Evolutionary conservation across 1,140 invertebrate genomes (phyloP).

Genomic region (Drosophila arizonae): DNA sequence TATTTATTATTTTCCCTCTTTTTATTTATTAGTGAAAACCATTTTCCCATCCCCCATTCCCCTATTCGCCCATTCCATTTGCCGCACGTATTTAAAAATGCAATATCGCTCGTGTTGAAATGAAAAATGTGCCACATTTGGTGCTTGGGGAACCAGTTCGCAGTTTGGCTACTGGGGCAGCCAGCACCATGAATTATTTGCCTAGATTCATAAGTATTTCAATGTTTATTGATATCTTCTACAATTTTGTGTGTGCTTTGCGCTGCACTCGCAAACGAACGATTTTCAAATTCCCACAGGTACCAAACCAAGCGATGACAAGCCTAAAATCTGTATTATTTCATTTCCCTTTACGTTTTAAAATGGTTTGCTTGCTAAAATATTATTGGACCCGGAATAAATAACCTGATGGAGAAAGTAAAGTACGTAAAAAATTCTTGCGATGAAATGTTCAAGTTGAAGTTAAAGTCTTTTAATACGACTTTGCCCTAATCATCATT

Average conservation of each 20-base stretch:
- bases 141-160: constrained; percentile 35
- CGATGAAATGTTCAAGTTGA: no score
- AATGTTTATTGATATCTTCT: constrained; percentile 61
- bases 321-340: no score
- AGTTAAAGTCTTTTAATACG: no score
- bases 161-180: constrained; percentile 25
- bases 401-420: no score
- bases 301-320: background rate
- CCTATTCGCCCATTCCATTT: background rate
- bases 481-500: no score
- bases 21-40: constrained; percentile 73
- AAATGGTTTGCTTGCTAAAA: no score
- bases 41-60: constrained; percentile 26
- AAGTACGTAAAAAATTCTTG: no score
- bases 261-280: constrained; percentile 2
- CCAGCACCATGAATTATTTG: constrained; percentile 57
- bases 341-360: no score
- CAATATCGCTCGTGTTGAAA: constrained; percentile 71
- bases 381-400: no score
- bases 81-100: constrained; percentile 68
- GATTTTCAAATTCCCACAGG: background rate
- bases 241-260: constrained; percentile 13
- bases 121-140: constrained; percentile 68
- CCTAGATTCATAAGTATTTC: constrained; percentile 63
- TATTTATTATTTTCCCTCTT: constrained; percentile 65